phyloP scores from a whole-genome alignment of 2,113 vertebrate species.

The Acinonyx jubatus region DNA sequence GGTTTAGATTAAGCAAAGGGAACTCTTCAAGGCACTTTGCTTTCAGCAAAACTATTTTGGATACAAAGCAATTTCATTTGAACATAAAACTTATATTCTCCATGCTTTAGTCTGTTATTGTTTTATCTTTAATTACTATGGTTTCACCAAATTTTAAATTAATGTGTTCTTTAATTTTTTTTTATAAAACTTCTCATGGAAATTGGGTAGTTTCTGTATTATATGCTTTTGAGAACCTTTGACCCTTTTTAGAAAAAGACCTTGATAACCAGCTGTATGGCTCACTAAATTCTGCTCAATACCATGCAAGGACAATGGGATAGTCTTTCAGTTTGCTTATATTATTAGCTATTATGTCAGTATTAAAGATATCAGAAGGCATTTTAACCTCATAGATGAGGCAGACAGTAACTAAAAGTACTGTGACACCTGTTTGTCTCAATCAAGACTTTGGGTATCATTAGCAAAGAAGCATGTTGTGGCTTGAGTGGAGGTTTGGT shows the following conservation, averaged over 20 bases:
- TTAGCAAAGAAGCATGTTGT: slow-evolving; percentile 67
- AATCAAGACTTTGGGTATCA: slow-evolving; percentile 55
- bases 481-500: background rate
- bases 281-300: slow-evolving; percentile 73
- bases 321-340: slow-evolving; percentile 85
- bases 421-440: slow-evolving; percentile 80
- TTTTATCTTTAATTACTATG: slow-evolving; percentile 44
- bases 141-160: slow-evolving; percentile 7
- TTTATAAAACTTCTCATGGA: background rate
- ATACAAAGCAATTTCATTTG: slow-evolving; percentile 44
- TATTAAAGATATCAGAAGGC: slow-evolving; percentile 79
- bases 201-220: slow-evolving; percentile 63
- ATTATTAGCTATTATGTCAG: slow-evolving; percentile 87
- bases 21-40: slow-evolving; percentile 34
- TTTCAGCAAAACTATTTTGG: slow-evolving; percentile 36
- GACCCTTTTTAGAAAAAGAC: slow-evolving; percentile 42
- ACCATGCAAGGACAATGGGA: slow-evolving; percentile 85
- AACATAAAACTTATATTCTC: slow-evolving; percentile 31
- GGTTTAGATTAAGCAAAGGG: slow-evolving; percentile 31
- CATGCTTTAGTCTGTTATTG: background rate
- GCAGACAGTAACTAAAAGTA: slow-evolving; percentile 65
- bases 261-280: slow-evolving; percentile 20
- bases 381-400: slow-evolving; percentile 69
- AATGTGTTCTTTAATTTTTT: slow-evolving; percentile 1
- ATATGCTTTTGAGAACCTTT: slow-evolving; percentile 59